phyloP scores from a whole-genome alignment of 2,113 vertebrate genomes.

The Phylloscopus trochiloides region DNA sequence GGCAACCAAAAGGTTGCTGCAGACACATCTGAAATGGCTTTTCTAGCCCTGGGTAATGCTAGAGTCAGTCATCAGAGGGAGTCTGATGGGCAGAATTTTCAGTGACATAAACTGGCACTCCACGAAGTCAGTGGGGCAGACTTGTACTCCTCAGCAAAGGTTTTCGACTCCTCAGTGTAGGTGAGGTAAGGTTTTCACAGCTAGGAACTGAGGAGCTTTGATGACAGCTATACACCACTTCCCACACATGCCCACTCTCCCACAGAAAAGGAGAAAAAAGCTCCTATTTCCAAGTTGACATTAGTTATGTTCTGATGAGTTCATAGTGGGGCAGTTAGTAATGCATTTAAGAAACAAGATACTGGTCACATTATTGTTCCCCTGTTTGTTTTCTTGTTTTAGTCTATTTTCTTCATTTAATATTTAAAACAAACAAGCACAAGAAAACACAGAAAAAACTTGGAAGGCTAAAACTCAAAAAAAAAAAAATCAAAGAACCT shows the following conservation, averaged over 20 bases:
- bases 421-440: background rate
- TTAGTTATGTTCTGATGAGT: background rate
- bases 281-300: background rate
- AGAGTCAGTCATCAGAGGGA: background rate
- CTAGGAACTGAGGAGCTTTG: background rate
- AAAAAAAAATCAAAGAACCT: background rate
- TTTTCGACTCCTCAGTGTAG: background rate
- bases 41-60: background rate
- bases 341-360: background rate
- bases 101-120: background rate
- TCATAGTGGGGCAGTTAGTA: background rate
- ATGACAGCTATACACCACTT: background rate
- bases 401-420: background rate
- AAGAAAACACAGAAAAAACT: background rate
- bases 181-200: background rate
- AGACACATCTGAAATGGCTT: background rate
- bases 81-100: background rate
- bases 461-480: background rate
- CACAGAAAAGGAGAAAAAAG: fast-evolving
- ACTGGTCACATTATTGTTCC: background rate
- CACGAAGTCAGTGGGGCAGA: background rate
- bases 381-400: background rate
- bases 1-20: background rate
- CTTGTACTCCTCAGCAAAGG: background rate
- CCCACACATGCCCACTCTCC: background rate